A percentile compares a stretch with the other conserved stretches of the same genome.
phyloP scores from a whole-genome alignment of 2,888 invertebrate genomes.

The Villa cingulata region DNA sequence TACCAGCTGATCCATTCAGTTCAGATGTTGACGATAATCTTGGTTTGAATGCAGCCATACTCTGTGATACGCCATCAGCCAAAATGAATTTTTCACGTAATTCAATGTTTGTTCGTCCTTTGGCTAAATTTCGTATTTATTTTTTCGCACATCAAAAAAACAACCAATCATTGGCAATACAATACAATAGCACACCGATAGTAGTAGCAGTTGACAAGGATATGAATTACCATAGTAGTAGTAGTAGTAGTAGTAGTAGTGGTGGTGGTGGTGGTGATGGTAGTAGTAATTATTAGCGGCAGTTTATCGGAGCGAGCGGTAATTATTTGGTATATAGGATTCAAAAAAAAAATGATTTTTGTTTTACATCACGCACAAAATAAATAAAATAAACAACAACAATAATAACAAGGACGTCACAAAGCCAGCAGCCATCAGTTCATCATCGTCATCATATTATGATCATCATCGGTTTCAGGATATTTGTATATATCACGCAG shows the following conservation, averaged over 20 bases:
- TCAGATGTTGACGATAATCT: conserved; percentile 76
- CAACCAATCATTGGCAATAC: background rate
- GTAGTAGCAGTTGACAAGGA: too few species aligned
- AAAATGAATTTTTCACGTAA: conserved; percentile 97
- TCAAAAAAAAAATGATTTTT: too few species aligned
- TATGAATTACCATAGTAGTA: too few species aligned
- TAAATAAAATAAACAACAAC: too few species aligned
- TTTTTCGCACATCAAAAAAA: background rate
- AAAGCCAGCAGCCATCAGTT: background rate
- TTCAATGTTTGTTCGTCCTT: conserved; percentile 99
- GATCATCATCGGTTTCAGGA: background rate
- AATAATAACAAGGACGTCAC: background rate
- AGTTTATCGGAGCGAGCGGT: too few species aligned
- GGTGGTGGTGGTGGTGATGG: too few species aligned
- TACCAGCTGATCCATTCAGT: conserved; percentile 44
- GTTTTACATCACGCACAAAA: background rate
- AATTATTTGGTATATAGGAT: too few species aligned
- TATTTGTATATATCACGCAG: background rate
- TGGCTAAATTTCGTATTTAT: conserved; percentile 49
- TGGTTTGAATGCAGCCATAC: conserved; percentile 96
- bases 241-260: too few species aligned
- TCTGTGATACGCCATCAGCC: conserved; percentile 96
- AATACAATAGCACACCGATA: background rate
- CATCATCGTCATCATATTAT: background rate
- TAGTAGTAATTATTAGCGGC: too few species aligned